Percentiles rank a stretch among this genome's conserved stretches.
These are phyloP conservation scores for Synodontis membranacea DNA, from an alignment of 2,113 vertebrate species.

Conservation along the genomic window DNA sequence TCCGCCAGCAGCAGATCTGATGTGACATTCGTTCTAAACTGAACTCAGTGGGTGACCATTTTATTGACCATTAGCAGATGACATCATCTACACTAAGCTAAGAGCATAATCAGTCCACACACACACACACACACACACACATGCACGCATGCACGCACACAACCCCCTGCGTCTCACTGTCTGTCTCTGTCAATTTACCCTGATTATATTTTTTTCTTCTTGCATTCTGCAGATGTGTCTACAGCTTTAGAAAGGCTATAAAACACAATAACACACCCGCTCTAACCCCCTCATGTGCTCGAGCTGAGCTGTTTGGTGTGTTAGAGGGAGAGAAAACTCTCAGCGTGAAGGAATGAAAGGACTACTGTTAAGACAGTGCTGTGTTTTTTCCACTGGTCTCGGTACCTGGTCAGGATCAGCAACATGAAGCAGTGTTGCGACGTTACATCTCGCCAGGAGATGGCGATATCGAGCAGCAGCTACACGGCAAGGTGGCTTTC, in stretches of 20 bases:
- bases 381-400: neutral
- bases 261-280: neutral
- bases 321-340: neutral
- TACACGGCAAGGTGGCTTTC: neutral
- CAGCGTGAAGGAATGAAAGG: neutral
- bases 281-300: neutral
- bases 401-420: neutral
- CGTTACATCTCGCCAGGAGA: slow-evolving; percentile 20
- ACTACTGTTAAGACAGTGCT: no score
- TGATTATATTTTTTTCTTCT: neutral
- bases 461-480: slow-evolving; percentile 32
- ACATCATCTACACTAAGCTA: slow-evolving; percentile 20
- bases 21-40: slow-evolving; percentile 42
- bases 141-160: neutral
- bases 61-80: slow-evolving; percentile 45
- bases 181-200: slow-evolving; percentile 4
- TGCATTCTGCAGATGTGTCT: neutral
- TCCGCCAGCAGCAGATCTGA: slow-evolving; percentile 29
- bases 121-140: slow-evolving; percentile 3
- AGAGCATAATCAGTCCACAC: slow-evolving; percentile 1
- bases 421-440: neutral
- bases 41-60: slow-evolving; percentile 33
- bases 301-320: neutral
- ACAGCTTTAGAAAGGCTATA: no score
- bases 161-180: neutral